Conservation (phyloP, 2,888 invertebrate species). For the Apotomis betuletana region DNA sequence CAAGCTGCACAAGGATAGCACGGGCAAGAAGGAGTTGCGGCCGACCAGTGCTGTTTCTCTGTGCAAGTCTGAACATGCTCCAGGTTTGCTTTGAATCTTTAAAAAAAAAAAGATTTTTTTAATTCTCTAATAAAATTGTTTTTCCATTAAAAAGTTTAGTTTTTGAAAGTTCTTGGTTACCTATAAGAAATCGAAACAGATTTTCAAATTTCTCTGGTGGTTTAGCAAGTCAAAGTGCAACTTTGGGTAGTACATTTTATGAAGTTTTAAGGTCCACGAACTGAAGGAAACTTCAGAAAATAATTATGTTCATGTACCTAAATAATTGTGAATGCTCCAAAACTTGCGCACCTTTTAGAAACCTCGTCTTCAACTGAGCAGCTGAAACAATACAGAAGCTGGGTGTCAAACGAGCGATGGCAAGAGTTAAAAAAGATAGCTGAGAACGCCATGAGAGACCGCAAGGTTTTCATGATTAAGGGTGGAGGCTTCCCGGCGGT, state of each 20-base stretch:
- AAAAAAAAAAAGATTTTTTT: not conserved
- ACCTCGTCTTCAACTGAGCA: constrained; percentile 69
- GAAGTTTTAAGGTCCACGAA: not conserved
- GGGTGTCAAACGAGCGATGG: constrained; percentile 86
- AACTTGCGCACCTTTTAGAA: constrained; percentile 47
- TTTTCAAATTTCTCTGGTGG: too few species aligned
- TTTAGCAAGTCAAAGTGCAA: not conserved
- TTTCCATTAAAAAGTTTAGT: too few species aligned
- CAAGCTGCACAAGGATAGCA: constrained; percentile 75
- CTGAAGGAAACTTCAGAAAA: too few species aligned
- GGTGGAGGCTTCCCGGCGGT: constrained; percentile 89
- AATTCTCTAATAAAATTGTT: too few species aligned
- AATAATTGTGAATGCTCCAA: not conserved
- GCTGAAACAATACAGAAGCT: constrained; percentile 76
- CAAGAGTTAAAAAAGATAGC: constrained; percentile 85
- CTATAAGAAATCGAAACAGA: too few species aligned
- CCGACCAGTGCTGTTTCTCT: constrained; percentile 74
- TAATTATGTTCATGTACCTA: too few species aligned
- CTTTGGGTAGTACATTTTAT: not conserved
- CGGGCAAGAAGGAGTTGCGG: constrained; percentile 71
- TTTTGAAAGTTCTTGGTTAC: too few species aligned
- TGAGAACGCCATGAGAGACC: constrained; percentile 86
- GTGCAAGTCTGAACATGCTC: constrained; percentile 76
- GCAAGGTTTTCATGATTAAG: constrained; percentile 87
- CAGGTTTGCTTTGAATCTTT: constrained; percentile 58